These are phyloP conservation scores for Scolopax bukidnonensis DNA, from an alignment of 2,797 vertebrate species.

Conservation along the genomic window DNA sequence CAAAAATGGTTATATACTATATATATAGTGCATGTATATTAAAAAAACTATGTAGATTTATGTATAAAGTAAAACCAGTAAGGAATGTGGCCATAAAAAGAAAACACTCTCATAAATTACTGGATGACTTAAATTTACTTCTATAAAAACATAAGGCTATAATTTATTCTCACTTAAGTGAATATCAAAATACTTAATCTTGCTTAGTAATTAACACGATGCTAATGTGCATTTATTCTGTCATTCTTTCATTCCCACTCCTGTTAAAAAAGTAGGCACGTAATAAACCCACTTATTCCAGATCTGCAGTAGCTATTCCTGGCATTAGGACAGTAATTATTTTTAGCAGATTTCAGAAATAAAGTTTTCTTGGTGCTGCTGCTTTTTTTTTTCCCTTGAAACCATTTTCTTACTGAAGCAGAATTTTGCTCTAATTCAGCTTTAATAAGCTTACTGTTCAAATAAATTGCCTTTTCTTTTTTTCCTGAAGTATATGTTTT, in stretches of 20 bases:
- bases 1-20: not conserved
- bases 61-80: not conserved
- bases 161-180: not conserved
- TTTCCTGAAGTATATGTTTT: not conserved
- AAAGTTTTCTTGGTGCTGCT: not conserved
- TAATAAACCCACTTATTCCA: not conserved
- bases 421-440: not conserved
- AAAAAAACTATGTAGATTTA: not conserved
- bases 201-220: not conserved
- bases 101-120: not conserved
- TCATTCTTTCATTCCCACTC: not conserved
- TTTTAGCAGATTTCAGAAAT: not conserved
- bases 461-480: not conserved
- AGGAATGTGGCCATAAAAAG: not conserved
- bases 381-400: not conserved
- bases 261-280: not conserved
- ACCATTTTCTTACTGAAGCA: not conserved
- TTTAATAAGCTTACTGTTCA: not conserved
- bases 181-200: not conserved
- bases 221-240: not conserved
- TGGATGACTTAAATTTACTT: not conserved
- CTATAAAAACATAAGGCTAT: not conserved
- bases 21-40: too few species aligned
- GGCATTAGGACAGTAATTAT: not conserved
- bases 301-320: not conserved